phyloP scores from a whole-genome alignment of 2,888 invertebrate genomes.

The Morpho helenor region DNA sequence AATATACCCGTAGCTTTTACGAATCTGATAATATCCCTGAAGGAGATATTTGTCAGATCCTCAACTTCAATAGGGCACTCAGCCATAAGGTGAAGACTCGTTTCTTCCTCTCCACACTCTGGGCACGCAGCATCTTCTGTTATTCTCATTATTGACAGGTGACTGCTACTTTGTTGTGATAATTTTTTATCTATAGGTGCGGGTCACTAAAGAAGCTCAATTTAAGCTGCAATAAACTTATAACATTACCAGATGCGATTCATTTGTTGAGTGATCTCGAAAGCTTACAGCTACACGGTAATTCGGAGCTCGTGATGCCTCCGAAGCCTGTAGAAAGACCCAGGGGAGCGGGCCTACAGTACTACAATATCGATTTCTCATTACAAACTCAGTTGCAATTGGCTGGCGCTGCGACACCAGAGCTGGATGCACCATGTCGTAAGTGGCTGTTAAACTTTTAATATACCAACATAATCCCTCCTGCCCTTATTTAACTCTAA shows the following conservation, averaged over 20 bases:
- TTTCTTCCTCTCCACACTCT: too few species aligned
- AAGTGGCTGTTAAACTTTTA: slow-evolving; percentile 36
- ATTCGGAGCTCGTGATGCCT: slow-evolving; percentile 98
- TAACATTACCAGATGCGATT: slow-evolving; percentile 98
- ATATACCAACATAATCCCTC: too few species aligned
- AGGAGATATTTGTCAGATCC: too few species aligned
- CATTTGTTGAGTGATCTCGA: slow-evolving; percentile 95
- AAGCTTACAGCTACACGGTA: slow-evolving; percentile 93
- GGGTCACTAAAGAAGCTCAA: slow-evolving; percentile 95
- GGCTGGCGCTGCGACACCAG: slow-evolving; percentile 92
- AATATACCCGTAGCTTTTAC: too few species aligned
- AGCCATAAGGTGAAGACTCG: too few species aligned
- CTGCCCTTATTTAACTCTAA: too few species aligned
- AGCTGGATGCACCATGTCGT: slow-evolving; percentile 85
- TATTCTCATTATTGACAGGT: too few species aligned
- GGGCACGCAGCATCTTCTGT: too few species aligned
- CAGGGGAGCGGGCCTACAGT: slow-evolving; percentile 90
- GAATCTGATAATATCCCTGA: too few species aligned
- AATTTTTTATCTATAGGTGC: slow-evolving; percentile 81
- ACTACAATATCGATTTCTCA: slow-evolving; percentile 99
- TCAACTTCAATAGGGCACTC: too few species aligned
- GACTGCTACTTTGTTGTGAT: too few species aligned
- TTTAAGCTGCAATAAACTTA: slow-evolving; percentile 94
- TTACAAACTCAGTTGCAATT: slow-evolving; percentile 95
- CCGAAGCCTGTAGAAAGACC: slow-evolving; percentile 90